Evolutionary conservation across 2,113 vertebrate species (phyloP).

Genomic region (human): GRCh38 chr7:136762501-136763000

Average conservation of each 20-base stretch:
- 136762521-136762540: not conserved
- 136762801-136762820: not conserved
- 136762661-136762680: accelerated
- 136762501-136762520: not conserved
- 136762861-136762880: too few relatives aligned
- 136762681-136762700: not conserved
- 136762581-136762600: not conserved
- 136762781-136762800: not conserved
- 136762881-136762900: too few relatives aligned
- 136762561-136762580: not conserved
- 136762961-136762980: too few relatives aligned
- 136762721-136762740: not conserved
- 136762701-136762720: not conserved
- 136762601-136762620: not conserved
- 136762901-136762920: too few relatives aligned
- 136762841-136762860: too few relatives aligned
- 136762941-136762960: too few relatives aligned
- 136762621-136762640: not conserved
- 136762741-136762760: not conserved
- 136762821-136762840: too few relatives aligned
- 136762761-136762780: not conserved
- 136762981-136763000: too few relatives aligned
- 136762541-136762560: not conserved
- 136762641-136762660: not conserved
- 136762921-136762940: too few relatives aligned